Evolutionary conservation across 2,888 invertebrate species (phyloP), one percentile per base, ranked within the genome.

Genomic region (Ariolimax columbianus): DNA sequence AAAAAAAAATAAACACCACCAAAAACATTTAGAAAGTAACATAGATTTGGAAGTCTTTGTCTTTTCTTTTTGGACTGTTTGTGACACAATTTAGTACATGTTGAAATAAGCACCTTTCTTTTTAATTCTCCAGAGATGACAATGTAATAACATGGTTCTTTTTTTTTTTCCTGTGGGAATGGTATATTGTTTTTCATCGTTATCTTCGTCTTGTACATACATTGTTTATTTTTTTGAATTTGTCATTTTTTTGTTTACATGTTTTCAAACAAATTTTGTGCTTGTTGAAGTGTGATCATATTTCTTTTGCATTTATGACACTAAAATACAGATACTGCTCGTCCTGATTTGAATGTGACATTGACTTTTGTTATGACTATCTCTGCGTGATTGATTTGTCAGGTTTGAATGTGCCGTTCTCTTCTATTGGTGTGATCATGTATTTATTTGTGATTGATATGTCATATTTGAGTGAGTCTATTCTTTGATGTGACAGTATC

Each of bases 251-350:
- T 26, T 70, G 70, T 38, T 6, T 7, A 70, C 30, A 30, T 72
- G 26, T 33, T 33, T 33, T 33, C 1, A 51, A 30, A 75, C 17
- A 33, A 19, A 26, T 26, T n/a, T 72, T 72, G 38, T 40, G 40
- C 23, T 75, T 51, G 33, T 51, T 17, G 6, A 51, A 23, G 33
- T 75, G 30, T 75, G 30, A 6, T 19, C 23, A 33, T 36, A 51
- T 47, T 75, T 51, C 17, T 30, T 47, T 75, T 75, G 47, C 30
- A 75, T 75, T 75, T 75, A 72, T 4, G 26, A 30, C 40, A 43
- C 40, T 11, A 68, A 17, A 40, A 40, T 7, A 59, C n/a, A 30
- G 6, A 30, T 63, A 19, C 4, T 55, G 19, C 55, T 55, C 23
- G 55, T 55, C 55, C 55, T 30, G 63, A 30, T 47, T 17, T 47